Evolutionary conservation across 1,140 invertebrate species (phyloP), one percentile per base, ranked within the genome.

Genomic region (Panagrolaimus sp.): DNA sequence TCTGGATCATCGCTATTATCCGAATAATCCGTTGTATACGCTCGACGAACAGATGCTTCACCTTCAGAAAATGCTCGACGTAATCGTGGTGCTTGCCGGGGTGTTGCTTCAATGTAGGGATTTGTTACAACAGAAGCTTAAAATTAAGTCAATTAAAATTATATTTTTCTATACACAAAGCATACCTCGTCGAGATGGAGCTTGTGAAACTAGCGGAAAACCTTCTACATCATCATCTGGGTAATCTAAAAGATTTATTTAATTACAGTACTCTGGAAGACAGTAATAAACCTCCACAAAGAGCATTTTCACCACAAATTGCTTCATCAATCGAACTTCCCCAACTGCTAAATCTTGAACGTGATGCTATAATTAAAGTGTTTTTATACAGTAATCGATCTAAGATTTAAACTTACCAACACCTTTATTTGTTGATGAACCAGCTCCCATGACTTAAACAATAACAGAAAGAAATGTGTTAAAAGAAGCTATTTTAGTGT

Each of bases 241-340:
- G 20, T 57, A 57, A 20, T 57, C 51, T 38, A 38, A 38, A 38
- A 2, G 31, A 38, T 38, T 38, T 38, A 4, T 38, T 38, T 38
- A 38, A 38, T 4, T 4, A 38, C 31, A 38, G 31, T 38, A 38
- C 7, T 38, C 31, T n/a, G n/a, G n/a, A 38, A 38, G 2, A 38
- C 31, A 2, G 31, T 38, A 38, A 38, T 38, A 4, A 4, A 38
- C 31, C 31, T 11, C 51, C 51, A 57, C 51, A 57, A 16, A 57
- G 20, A 11, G 51, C 51, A 57, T 57, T 27, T 9, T 57, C 51
- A 4, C 51, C 51, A 20, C 51, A 57, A 57, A 57, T 20, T 8
- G 51, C 51, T 57, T 57, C 51, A 57, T 57, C 51, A 13, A 57
- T 57, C n/a, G 51, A 57, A 16, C 51, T 57, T 20, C 51, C 51